These are phyloP conservation scores for Neoitamus cyanurus DNA, from an alignment of 2,888 invertebrate species.

Conservation along the genomic window DNA sequence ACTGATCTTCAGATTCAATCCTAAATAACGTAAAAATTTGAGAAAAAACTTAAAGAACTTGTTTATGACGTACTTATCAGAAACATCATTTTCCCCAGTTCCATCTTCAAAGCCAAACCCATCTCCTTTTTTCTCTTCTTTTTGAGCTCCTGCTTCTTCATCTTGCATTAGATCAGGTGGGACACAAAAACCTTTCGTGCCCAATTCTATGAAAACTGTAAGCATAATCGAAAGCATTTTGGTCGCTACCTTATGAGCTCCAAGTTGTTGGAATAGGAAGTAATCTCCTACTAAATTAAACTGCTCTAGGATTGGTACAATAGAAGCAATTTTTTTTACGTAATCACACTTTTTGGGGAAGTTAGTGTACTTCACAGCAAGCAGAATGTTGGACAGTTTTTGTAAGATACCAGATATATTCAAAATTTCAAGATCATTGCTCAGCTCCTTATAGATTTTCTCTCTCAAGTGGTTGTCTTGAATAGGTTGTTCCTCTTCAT, in stretches of 20 bases:
- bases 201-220: constrained; percentile 86
- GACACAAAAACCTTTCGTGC: constrained; percentile 90
- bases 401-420: constrained; percentile 68
- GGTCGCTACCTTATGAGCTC: constrained; percentile 80
- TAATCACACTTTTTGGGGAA: constrained; percentile 55
- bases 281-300: constrained; percentile 80
- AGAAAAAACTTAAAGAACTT: background rate
- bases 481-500: constrained; percentile 65
- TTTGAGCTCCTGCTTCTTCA: constrained; percentile 68
- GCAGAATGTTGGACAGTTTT: constrained; percentile 66
- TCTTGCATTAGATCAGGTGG: constrained; percentile 86
- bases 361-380: constrained; percentile 67
- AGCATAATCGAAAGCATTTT: constrained; percentile 87
- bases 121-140: constrained; percentile 71
- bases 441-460: constrained; percentile 73
- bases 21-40: constrained; percentile 23
- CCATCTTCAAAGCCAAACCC: constrained; percentile 95
- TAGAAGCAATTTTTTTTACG: constrained; percentile 56
- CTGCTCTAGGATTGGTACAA: constrained; percentile 81
- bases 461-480: constrained; percentile 76
- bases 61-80: constrained; percentile 72
- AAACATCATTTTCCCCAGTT: constrained; percentile 92
- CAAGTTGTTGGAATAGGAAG: constrained; percentile 81
- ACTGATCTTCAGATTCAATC: constrained; percentile 85
- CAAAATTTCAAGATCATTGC: constrained; percentile 71